Evolutionary conservation across 1,140 invertebrate species (phyloP).

Genomic region (Ostrea denselamellosa): DNA sequence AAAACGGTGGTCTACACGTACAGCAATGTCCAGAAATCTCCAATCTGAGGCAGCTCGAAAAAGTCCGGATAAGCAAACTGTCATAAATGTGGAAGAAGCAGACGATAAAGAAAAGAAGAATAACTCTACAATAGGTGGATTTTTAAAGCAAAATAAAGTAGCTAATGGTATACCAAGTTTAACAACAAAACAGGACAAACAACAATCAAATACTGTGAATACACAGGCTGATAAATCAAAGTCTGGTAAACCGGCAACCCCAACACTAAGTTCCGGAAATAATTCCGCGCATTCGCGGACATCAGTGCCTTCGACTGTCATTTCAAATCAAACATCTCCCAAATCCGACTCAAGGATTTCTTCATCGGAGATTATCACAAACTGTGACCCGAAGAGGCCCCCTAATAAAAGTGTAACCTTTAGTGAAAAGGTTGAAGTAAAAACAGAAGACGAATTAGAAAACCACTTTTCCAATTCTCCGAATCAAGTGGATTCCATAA

Average conservation of each 20-base stretch:
- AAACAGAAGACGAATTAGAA: conserved; percentile 20
- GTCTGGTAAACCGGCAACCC: background rate
- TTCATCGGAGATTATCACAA: background rate
- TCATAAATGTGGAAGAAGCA: conserved; percentile 5
- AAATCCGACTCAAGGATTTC: background rate
- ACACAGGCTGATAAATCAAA: background rate
- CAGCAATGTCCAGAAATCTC: background rate
- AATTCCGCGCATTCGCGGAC: background rate
- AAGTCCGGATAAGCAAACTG: conserved; percentile 12
- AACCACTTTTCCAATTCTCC: background rate
- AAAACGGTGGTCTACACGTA: background rate
- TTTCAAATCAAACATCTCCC: background rate
- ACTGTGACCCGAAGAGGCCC: background rate
- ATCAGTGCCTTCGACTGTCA: background rate
- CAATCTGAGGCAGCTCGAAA: background rate
- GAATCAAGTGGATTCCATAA: background rate
- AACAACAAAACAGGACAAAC: background rate
- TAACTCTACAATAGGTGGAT: background rate
- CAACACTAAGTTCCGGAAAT: background rate
- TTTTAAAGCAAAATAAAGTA: conserved; percentile 20
- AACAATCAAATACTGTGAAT: background rate
- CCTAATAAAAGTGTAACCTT: conserved; percentile 6
- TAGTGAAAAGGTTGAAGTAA: conserved; percentile 25
- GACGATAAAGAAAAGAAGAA: background rate
- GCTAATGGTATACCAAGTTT: conserved; percentile 21